Evolutionary conservation across 2,888 invertebrate genomes (phyloP), one percentile per base, ranked within the genome.

Genomic region (Holacanthella duospinosa): DNA sequence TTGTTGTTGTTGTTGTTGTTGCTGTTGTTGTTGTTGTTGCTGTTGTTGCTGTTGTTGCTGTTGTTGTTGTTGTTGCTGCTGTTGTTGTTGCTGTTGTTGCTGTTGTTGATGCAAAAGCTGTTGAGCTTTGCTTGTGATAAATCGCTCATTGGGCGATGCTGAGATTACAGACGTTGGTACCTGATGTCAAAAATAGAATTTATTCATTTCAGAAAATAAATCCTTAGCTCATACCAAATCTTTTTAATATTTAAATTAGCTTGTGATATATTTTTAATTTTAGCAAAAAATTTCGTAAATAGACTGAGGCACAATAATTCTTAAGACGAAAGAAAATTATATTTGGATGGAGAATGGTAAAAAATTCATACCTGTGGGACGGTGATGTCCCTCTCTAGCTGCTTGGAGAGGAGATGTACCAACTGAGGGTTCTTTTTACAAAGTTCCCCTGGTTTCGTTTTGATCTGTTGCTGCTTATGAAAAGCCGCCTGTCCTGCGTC

Each of bases 391-490:
- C 81, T 80, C 28, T 84, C 81, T 68, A 85, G 85, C 73, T 87
- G 85, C 76, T 87, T 86, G 61, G 88, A 89, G 75, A 93, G 78
- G 73, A 93, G 78, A 54, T 86, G 85, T 44, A 90, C 91, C 71
- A 93, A 80, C 85, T 93, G 91, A 77, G 86, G 86, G 77, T 92
- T 92, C 76, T 85, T 86, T 77, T 88, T 86, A 78, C 88, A 88
- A 59, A 92, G 80, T 70, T 85, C 71, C n/a, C 71, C 70, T 1
- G 69, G 68, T 12, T 48, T 48, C 21, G 48, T 4, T 21, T 48
- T 48, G 21, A 21, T 21, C 48, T 48, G 19, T 9, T 9, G 19
- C 48, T 48, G 48, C 28, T 28, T 44, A 63, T 57, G 43, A 63
- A 29, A 29, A n/a, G 26, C 29, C 1, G 4, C 3, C 43, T 56